Base-by-base conservation (phyloP, 2,113 vertebrate species). In the Sebastes fasciatus region DNA sequence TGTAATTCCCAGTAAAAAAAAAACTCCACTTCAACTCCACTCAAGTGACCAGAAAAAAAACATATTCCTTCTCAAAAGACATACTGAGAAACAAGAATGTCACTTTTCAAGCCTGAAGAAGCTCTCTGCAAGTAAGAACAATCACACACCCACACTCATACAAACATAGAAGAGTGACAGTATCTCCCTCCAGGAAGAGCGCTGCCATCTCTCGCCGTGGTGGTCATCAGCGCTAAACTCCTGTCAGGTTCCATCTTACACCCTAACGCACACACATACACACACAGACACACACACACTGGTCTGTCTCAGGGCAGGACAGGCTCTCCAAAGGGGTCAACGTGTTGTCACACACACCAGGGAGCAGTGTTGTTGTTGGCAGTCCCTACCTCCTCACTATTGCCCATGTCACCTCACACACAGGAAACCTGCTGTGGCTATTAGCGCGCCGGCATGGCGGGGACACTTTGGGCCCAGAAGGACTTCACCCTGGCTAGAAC, bases 141-240 rank as follows among this genome's bases (percentile, higher is more conserved):
- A 72, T 58, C 76, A 43, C 79, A 52, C 74, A 65, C 73, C 55
- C 74, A 65, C 72, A 62, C 68, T 64, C 68, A 49, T 60, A 26
- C 61, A 77, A 70, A 78, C 72, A 55, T 4, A 10, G 54, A 45
- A 43, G 71, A 86, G 80, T 87, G 84, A 87, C 88, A 89, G 68
- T 51, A 3, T 83, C 70, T 87, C 88, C 89, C 85, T 80, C 26
- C 51, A 88, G 91, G 89, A 90, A 51, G 79, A 86, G 67, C 0
- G 68, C 84, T 87, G 80, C 81, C 82, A 82, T 88, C 82, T 86
- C 79, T 85, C 82, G 23, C 90, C 12, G 0, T 69, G 88, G 86
- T 77, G 87, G 90, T 92, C 88, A 87, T 88, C 88, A 86, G 86
- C 16, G 65, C 87, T 93, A 94, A 93, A 94, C 93, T 94, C 88